Percentiles rank a stretch among this genome's conserved stretches.
phyloP scores from a whole-genome alignment of 92 coral and sea anemone species.

The Hydrozoanthus gracilis region DNA sequence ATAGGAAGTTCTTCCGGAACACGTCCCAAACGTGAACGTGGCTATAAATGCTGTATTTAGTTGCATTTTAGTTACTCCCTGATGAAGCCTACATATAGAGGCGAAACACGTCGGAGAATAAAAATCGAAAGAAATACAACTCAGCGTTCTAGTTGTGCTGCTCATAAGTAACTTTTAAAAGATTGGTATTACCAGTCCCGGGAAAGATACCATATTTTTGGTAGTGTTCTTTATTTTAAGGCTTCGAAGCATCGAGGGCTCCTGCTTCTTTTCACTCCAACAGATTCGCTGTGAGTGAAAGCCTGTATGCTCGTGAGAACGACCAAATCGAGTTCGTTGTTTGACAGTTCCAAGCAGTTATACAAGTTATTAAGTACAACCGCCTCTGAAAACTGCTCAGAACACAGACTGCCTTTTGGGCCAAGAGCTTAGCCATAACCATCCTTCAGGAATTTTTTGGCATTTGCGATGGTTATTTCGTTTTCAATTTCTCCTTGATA shows the following conservation, averaged over 20 bases:
- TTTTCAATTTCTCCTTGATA: conserved; percentile 51
- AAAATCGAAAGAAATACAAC: too few species aligned
- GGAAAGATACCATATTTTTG: conserved; percentile 46
- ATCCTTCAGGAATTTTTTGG: conserved; percentile 50
- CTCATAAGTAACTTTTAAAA: too few species aligned
- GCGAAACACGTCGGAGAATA: too few species aligned
- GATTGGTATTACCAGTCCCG: conserved; percentile 51
- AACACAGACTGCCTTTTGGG: conserved; percentile 60
- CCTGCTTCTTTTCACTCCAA: conserved; percentile 59
- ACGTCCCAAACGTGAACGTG: too few species aligned
- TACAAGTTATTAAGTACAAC: conserved; percentile 53
- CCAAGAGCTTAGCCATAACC: conserved; percentile 64
- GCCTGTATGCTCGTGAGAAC: conserved; percentile 69
- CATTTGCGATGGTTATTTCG: conserved; percentile 52
- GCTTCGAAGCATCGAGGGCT: conserved; percentile 54
- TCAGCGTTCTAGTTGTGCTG: too few species aligned
- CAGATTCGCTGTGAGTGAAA: conserved; percentile 55
- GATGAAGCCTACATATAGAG: too few species aligned
- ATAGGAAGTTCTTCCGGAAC: too few species aligned
- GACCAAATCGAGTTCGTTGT: conserved; percentile 64
- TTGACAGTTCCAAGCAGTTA: conserved; percentile 63
- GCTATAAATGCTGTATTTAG: too few species aligned
- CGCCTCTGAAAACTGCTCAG: conserved; percentile 59
- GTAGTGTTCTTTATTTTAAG: conserved; percentile 71
- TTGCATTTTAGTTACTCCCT: too few species aligned